A percentile compares a stretch with the other conserved stretches of the same genome.
Evolutionary conservation across 2,888 invertebrate species (phyloP).

Genomic region (Tortrix viridana): DNA sequence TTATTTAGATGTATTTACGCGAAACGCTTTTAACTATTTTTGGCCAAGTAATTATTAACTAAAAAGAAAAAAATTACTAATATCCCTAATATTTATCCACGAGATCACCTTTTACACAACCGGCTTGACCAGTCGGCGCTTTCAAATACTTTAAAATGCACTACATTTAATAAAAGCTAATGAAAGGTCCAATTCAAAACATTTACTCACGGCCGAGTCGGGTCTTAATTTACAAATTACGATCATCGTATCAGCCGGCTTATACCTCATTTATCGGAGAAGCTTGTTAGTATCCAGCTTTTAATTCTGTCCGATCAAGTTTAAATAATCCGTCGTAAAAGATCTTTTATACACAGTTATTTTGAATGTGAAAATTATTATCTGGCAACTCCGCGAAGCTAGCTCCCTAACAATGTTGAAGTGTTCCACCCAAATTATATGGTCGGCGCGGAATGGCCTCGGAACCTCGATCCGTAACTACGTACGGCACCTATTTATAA

Average conservation of each 20-base stretch:
- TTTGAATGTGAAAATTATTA: conserved; percentile 77
- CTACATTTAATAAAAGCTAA: conserved; percentile 66
- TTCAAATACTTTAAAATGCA: conserved; percentile 50
- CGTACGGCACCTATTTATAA: conserved; percentile 48
- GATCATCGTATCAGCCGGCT: conserved; percentile 60
- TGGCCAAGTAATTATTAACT: too few relatives aligned
- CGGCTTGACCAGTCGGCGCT: conserved; percentile 46
- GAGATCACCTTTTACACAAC: conserved; percentile 27
- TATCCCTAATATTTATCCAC: too few relatives aligned
- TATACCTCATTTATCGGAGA: conserved; percentile 50
- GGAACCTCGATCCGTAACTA: conserved; percentile 36
- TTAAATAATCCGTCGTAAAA: conserved; percentile 55
- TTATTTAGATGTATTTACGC: too few relatives aligned
- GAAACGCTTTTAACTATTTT: too few relatives aligned
- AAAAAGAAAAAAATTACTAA: too few relatives aligned
- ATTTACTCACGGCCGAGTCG: conserved; percentile 55
- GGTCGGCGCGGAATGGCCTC: conserved; percentile 44
- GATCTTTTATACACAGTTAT: conserved; percentile 61
- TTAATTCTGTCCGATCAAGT: conserved; percentile 60
- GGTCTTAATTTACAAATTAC: conserved; percentile 73
- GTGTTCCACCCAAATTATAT: conserved; percentile 70
- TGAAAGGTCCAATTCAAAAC: conserved; percentile 70
- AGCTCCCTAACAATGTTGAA: conserved; percentile 65
- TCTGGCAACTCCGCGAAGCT: conserved; percentile 61
- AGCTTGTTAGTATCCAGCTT: conserved; percentile 53